phyloP scores from a whole-genome alignment of 2,888 invertebrate species.

The Lasioglossum malachurum region DNA sequence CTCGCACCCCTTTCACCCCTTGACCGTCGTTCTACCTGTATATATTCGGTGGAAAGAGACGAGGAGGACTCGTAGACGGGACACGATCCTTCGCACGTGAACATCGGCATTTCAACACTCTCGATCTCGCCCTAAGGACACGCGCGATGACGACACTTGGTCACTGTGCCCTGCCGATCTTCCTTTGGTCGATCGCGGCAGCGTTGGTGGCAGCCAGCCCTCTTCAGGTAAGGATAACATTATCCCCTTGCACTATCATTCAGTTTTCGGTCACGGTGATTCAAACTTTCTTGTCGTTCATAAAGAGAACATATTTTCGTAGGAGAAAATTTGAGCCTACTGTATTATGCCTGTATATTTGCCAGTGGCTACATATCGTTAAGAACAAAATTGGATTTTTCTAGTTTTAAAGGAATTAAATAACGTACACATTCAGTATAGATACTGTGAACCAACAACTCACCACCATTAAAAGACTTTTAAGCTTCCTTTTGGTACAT shows the following conservation, averaged over 20 bases:
- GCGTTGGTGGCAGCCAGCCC: slow-evolving; percentile 66
- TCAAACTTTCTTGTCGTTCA: too few species aligned
- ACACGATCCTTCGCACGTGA: slow-evolving; percentile 52
- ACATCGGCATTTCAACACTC: background rate
- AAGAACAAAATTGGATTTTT: too few species aligned
- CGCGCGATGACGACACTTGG: slow-evolving; percentile 8
- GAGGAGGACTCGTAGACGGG: slow-evolving; percentile 71
- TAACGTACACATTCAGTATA: too few species aligned
- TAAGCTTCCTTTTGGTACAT: too few species aligned
- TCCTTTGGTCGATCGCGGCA: slow-evolving; percentile 53
- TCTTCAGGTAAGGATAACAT: slow-evolving; percentile 66
- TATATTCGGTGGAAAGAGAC: slow-evolving; percentile 77
- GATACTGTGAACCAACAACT: too few species aligned
- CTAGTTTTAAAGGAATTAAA: too few species aligned
- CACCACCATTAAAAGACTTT: too few species aligned
- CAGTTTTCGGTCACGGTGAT: too few species aligned
- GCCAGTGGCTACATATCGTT: background rate
- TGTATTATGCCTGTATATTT: background rate
- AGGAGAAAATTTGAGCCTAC: too few species aligned
- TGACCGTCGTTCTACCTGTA: slow-evolving; percentile 63
- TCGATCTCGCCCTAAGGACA: background rate
- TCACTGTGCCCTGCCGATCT: slow-evolving; percentile 30
- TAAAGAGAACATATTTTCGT: too few species aligned
- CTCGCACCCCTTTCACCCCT: slow-evolving; percentile 31
- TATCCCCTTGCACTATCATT: background rate